A percentile compares a stretch with the other conserved stretches of the same genome.
Conservation (phyloP, 2,888 invertebrate genomes). For the Rhodophaea formosa region DNA sequence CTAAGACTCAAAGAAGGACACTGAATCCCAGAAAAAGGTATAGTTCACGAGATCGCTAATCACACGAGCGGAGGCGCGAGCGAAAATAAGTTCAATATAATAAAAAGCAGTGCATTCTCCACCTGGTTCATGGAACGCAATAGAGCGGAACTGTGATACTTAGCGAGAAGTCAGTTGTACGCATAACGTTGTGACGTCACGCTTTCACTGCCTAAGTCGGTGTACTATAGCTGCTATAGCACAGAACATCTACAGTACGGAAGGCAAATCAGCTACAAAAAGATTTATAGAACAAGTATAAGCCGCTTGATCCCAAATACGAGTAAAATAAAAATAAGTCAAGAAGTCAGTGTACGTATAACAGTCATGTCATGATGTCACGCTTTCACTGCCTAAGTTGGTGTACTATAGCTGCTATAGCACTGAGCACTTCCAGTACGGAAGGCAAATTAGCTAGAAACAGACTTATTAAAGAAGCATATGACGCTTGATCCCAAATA, state of each 20-base stretch:
- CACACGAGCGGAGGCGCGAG: no score
- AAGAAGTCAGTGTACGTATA: no score
- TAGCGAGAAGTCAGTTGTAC: conserved; percentile 16
- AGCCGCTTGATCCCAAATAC: no score
- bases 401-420: neutral
- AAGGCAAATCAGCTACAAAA: neutral
- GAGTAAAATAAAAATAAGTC: no score
- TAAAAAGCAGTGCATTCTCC: conserved; percentile 5
- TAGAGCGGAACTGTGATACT: conserved; percentile 12
- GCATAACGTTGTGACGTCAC: conserved; percentile 31
- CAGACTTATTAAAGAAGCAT: neutral
- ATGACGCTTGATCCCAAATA: no score
- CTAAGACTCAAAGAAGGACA: no score
- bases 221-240: neutral
- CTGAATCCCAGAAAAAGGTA: no score
- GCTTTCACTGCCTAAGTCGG: conserved; percentile 27
- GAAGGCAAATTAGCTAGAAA: neutral
- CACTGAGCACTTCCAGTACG: neutral
- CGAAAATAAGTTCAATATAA: neutral
- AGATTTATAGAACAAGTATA: neutral
- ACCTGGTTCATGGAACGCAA: conserved; percentile 5
- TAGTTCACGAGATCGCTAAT: no score
- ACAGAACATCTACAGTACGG: neutral
- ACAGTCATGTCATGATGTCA: conserved; percentile 29
- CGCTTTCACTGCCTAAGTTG: conserved; percentile 27